These are phyloP conservation scores for Hippolais icterina DNA, from an alignment of 2,113 vertebrate species.

Conservation along the genomic window DNA sequence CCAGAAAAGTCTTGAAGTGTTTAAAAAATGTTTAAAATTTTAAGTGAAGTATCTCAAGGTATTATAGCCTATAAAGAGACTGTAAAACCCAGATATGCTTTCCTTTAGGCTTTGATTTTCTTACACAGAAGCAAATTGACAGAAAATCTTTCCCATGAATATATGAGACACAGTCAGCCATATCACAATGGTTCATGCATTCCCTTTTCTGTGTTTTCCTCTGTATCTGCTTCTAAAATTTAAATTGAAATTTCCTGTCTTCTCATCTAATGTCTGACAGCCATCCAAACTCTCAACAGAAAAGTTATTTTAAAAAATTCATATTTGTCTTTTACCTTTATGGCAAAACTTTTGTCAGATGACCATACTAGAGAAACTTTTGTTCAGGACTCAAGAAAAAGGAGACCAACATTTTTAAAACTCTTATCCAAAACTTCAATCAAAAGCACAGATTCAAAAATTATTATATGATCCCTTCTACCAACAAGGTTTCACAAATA, in stretches of 20 bases:
- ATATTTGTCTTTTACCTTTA: not conserved
- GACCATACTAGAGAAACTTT: not conserved
- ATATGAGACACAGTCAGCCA: not conserved
- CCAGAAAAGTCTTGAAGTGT: not conserved
- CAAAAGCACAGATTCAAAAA: not conserved
- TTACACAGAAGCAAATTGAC: not conserved
- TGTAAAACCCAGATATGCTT: not conserved
- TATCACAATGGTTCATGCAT: not conserved
- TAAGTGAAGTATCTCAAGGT: not conserved
- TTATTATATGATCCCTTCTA: not conserved
- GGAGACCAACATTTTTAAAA: not conserved
- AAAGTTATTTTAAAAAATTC: not conserved
- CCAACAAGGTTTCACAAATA: not conserved
- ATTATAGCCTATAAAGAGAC: not conserved
- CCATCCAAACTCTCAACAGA: not conserved
- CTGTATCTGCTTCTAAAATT: not conserved
- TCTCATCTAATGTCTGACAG: not conserved
- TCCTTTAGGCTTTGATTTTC: not conserved
- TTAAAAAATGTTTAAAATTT: not conserved
- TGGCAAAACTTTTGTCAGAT: not conserved
- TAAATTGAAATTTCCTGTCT: not conserved
- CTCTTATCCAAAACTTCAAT: not conserved
- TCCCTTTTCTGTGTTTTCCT: not conserved
- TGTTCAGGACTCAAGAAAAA: not conserved
- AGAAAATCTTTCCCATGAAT: not conserved